Conservation (phyloP, 2,888 invertebrate genomes). For the Oegoconia quadripuncta region DNA sequence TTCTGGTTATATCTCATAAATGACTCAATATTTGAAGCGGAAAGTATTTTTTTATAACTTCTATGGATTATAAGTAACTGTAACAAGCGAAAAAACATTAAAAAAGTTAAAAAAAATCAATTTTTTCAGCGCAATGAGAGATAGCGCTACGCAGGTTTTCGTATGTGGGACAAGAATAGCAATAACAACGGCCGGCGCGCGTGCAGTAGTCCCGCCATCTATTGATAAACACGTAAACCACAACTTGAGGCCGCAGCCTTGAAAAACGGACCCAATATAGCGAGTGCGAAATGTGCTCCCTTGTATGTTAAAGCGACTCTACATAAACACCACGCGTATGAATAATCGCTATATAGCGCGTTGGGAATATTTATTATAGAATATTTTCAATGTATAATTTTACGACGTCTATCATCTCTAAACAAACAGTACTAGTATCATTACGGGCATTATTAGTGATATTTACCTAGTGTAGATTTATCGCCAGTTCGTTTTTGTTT, state of each 20-base stretch:
- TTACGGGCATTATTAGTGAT: too few species aligned
- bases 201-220: conserved; percentile 6
- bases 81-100: not conserved
- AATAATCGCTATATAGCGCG: too few species aligned
- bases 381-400: too few species aligned
- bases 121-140: conserved; percentile 1
- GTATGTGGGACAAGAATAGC: conserved; percentile 13
- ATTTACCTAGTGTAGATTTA: too few species aligned
- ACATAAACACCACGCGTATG: too few species aligned
- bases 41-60: not conserved
- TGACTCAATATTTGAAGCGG: not conserved
- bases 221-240: not conserved
- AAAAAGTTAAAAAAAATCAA: not conserved
- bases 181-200: not conserved
- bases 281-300: too few species aligned
- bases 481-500: too few species aligned
- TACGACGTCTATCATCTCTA: too few species aligned
- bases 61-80: not conserved
- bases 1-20: conserved; percentile 7
- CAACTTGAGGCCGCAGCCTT: not conserved
- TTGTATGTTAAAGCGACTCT: too few species aligned
- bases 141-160: not conserved
- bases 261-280: not conserved
- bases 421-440: too few species aligned
- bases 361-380: too few species aligned